A percentile compares a stretch with the other conserved stretches of the same genome.
Conservation (phyloP, 1,140 invertebrate genomes). For the Drosophila ananassae region DNA sequence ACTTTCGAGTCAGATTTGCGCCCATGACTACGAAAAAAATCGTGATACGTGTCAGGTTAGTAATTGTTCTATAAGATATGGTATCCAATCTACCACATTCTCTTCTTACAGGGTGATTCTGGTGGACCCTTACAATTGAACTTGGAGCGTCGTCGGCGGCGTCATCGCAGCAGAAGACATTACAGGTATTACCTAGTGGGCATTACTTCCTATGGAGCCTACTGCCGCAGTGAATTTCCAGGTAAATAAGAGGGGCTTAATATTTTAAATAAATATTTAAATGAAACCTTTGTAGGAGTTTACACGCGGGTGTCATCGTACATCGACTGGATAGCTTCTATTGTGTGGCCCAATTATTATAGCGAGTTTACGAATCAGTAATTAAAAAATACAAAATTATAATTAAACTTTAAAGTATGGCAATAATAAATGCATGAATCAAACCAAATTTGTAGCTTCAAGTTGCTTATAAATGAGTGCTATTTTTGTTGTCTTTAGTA, state of each 20-base stretch:
- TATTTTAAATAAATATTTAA: not conserved
- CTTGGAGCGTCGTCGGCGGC: conserved; percentile 65
- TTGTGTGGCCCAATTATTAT: conserved; percentile 75
- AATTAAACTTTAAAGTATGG: not conserved
- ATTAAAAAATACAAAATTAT: not conserved
- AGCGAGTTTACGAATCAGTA: conserved; percentile 38
- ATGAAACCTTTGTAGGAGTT: conserved; percentile 61
- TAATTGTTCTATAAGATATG: not conserved
- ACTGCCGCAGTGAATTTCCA: conserved; percentile 75
- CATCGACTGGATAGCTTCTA: conserved; percentile 84
- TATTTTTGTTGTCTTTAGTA: not conserved
- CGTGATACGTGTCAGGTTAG: conserved; percentile 68
- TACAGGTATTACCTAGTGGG: conserved; percentile 71
- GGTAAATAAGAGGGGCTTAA: not conserved
- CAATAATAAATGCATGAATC: not conserved
- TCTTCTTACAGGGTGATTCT: conserved; percentile 53
- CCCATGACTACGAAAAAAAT: conserved; percentile 58
- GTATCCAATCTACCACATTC: not conserved
- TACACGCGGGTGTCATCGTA: conserved; percentile 85
- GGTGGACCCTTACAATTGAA: conserved; percentile 63
- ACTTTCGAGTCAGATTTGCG: conserved; percentile 62
- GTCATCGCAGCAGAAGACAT: conserved; percentile 20
- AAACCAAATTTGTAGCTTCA: not conserved
- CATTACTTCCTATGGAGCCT: conserved; percentile 76
- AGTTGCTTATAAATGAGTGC: not conserved